Evolutionary conservation across 1,140 invertebrate genomes (phyloP), one percentile per base, ranked within the genome.

Genomic region (Bombus haemorrhoidalis): DNA sequence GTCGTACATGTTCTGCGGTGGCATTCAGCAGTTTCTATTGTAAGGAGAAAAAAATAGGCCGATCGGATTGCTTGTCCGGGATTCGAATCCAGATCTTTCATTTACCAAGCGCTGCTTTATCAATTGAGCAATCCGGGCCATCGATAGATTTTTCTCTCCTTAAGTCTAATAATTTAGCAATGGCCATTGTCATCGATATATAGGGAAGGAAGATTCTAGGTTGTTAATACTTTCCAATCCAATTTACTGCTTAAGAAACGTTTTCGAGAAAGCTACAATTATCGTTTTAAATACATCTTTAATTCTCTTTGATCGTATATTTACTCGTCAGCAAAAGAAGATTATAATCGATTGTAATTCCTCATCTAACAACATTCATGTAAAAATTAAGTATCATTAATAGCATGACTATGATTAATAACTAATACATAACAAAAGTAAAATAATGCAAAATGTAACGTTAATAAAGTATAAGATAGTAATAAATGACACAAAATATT

Each of bases 61-160:
- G 53, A 81, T 81, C 80, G 39, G 53, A 62, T 73, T 59, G n/a
- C 80, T 69, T 43, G 78, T 53, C 32, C n/a, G 41, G 18, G 78
- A 68, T 53, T 80, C 69, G 69, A 81, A 43, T 39, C 69, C 69
- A 73, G 80, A 81, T 43, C 69, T 81, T 81, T 32, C 53, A 81
- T 74, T 81, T 73, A 41, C 22, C 3, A 37, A n/a, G 1, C 28
- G 37, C 47, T 62, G 69, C 47, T 81, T 37, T 28, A 74, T 62
- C 80, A 81, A 81, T 62, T 43, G 37, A 81, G 28, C 53, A 81
- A 41, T 81, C 53, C 53, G 34, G 68, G 53, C 22, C 69, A 41
- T 28, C 39, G 53, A 39, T 39, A 73, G 69, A 81, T 41, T 72
- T 57, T 62, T 81, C 43, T 47, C 15, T 15, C 22, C 13, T 43